Conservation (phyloP, 2,797 vertebrate genomes). For the Balearica regulorum region DNA sequence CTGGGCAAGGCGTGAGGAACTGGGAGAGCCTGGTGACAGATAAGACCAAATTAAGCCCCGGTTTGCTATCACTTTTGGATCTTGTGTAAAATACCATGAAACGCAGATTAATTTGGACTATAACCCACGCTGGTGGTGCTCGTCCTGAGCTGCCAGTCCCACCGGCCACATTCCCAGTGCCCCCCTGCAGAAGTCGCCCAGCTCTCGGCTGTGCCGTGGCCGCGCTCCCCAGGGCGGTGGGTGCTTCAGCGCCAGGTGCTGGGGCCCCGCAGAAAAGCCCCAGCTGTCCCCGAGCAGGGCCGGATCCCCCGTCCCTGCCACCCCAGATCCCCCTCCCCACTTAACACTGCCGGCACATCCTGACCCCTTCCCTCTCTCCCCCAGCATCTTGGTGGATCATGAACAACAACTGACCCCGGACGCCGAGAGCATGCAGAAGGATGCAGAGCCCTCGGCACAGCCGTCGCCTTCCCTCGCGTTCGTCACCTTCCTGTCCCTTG, state of each 20-base stretch:
- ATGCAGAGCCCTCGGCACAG: not conserved
- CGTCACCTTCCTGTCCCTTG: not conserved
- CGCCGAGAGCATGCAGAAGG: not conserved
- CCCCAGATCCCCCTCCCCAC: too few relatives aligned
- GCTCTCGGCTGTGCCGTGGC: not conserved
- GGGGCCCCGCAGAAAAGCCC: too few relatives aligned
- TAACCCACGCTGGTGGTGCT: fast-evolving
- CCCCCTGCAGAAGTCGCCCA: not conserved
- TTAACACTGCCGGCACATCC: not conserved
- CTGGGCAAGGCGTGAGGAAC: not conserved
- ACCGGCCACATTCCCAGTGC: fast-evolving
- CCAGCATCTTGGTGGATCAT: constrained; percentile 96
- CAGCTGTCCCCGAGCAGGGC: not conserved
- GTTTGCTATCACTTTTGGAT: not conserved
- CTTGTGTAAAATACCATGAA: not conserved
- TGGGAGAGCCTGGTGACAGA: not conserved
- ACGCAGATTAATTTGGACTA: fast-evolving
- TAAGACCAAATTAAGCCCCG: not conserved
- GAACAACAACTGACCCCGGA: constrained; percentile 84
- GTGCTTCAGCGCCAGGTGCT: not conserved
- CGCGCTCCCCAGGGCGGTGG: fast-evolving
- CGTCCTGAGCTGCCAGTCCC: fast-evolving
- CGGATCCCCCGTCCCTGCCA: fast-evolving
- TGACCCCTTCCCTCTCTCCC: not conserved
- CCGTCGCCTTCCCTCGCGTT: fast-evolving